Evolutionary conservation across 1,140 invertebrate genomes (phyloP).

Genomic region (Paracyclopina nana): DNA sequence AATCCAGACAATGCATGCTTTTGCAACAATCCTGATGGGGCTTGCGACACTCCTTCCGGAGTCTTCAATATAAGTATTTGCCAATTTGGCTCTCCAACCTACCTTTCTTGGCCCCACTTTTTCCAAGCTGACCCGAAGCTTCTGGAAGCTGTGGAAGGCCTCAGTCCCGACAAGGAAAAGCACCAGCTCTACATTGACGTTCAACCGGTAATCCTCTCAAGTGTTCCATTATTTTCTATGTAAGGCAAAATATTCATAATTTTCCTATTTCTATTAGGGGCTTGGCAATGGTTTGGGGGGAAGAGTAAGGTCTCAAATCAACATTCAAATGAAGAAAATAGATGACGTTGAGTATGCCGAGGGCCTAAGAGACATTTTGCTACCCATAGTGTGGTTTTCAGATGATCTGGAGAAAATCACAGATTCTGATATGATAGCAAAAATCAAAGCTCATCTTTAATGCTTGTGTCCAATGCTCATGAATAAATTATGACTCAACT

Average conservation of each 20-base stretch:
- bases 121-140: slow-evolving; percentile 12
- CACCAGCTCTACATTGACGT: slow-evolving; percentile 12
- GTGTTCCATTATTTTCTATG: too few relatives aligned
- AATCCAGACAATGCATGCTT: slow-evolving; percentile 12
- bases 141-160: slow-evolving; percentile 2
- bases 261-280: neutral
- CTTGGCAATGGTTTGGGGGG: neutral
- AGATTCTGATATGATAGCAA: neutral
- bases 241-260: neutral
- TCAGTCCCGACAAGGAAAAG: neutral
- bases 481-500: too few relatives aligned
- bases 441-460: neutral
- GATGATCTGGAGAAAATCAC: neutral
- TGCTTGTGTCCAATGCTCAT: too few relatives aligned
- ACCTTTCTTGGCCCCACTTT: slow-evolving; percentile 13
- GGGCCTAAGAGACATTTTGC: slow-evolving; percentile 13
- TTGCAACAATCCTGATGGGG: neutral
- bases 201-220: neutral
- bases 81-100: slow-evolving; percentile 13
- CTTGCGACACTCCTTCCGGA: slow-evolving; percentile 6
- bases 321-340: neutral
- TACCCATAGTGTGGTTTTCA: slow-evolving; percentile 9
- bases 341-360: slow-evolving; percentile 2
- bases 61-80: slow-evolving; percentile 11
- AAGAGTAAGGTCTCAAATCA: slow-evolving; percentile 1